Evolutionary conservation across 2,113 vertebrate species (phyloP), one percentile per base, ranked within the genome.

Genomic region (Pituophis catenifer): DNA sequence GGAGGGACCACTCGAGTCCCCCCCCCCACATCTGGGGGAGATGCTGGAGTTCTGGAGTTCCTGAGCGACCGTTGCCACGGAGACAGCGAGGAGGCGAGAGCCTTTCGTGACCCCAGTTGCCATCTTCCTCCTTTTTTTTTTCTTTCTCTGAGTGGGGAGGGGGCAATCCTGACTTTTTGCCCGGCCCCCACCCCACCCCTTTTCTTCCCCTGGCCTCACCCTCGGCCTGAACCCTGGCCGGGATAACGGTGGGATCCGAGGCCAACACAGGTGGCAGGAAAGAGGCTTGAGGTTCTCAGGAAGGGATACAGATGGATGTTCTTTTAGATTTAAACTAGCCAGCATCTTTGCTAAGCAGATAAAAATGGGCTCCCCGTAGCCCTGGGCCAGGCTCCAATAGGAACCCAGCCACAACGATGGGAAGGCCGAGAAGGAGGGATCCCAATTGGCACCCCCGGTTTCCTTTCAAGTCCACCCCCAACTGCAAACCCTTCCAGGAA

Each of bases 111-210:
- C 89, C 87, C 38, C 38, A 19, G 29, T 62, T 88, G 81, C 38
- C 50, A 23, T 85, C 26, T 33, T 75, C 90, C n/a, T 50, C 59
- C 10, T 24, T 44, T 90, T 29, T 13, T 3, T 5, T 9, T 23
- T 21, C 19, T 58, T 8, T 59, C 58, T 58, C 57, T 8, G 6
- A 58, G 19, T 23, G 2, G 65, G 91, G 65, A 89, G 89, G 90
- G 91, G 88, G 88, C 57, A 86, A 53, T 85, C 92, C 50, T 59
- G 58, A 53, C 65, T 85, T 21, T 92, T 94, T 81, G 54, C 55
- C 53, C 57, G 91, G 81, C 55, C 38, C 26, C 58, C 8, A 38
- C 38, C 38, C 38, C 38, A 38, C 48, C 48, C 48, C 58, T 33
- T 15, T 21, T 2, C 26, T 7, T 1, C 33, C 52, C 38, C 50